A percentile compares a stretch with the other conserved stretches of the same genome.
These are phyloP conservation scores for Clytia hemisphaerica DNA, from an alignment of 30 jellyfish, hydroid and myxozoan species.

Conservation along the genomic window DNA sequence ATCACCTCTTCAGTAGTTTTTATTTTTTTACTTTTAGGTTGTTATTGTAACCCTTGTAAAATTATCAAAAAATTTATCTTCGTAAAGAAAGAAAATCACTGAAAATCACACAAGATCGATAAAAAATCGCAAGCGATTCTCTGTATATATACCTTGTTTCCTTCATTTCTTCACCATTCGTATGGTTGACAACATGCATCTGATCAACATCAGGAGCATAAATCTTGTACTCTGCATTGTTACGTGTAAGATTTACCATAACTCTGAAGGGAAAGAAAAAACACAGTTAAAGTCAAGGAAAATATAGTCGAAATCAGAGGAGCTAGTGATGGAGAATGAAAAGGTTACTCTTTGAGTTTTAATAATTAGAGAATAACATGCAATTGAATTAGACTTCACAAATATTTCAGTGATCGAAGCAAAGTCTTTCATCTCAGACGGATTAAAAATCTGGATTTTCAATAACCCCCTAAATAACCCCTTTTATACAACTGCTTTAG, in stretches of 20 bases:
- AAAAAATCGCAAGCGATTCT: too few relatives aligned
- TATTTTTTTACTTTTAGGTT: too few relatives aligned
- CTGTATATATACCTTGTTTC: constrained; percentile 70
- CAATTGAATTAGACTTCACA: too few relatives aligned
- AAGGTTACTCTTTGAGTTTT: too few relatives aligned
- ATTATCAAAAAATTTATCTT: too few relatives aligned
- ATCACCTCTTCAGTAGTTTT: too few relatives aligned
- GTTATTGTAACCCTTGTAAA: too few relatives aligned
- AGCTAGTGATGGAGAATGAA: background rate
- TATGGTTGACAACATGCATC: constrained; percentile 83
- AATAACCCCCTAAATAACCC: background rate
- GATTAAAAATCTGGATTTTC: too few relatives aligned
- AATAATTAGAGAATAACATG: too few relatives aligned
- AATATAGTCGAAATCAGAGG: background rate
- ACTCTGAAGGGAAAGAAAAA: constrained; percentile 36
- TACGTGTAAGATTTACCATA: constrained; percentile 69
- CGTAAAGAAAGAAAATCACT: too few relatives aligned
- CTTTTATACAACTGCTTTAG: background rate
- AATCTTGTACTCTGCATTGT: constrained; percentile 57
- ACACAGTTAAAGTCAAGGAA: background rate
- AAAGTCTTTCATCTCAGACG: too few relatives aligned
- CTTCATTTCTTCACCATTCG: constrained; percentile 76
- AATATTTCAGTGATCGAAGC: background rate
- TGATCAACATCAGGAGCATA: constrained; percentile 92
- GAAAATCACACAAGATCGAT: too few relatives aligned